Percentiles rank a stretch among this genome's conserved stretches.
Conservation (phyloP, 2,797 vertebrate species). For the Micropoecilia bifurca region DNA sequence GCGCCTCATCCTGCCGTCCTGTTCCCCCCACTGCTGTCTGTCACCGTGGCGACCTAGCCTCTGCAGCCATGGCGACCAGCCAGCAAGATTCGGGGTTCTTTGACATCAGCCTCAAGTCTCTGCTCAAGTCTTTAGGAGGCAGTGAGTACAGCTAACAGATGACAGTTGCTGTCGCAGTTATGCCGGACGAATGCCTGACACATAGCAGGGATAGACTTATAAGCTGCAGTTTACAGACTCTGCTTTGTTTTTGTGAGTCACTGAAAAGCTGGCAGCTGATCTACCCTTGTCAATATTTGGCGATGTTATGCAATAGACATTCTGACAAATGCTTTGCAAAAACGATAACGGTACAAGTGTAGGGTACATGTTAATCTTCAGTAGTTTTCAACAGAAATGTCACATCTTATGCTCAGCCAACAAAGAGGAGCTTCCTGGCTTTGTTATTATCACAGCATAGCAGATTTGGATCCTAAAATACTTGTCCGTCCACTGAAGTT, state of each 20-base stretch:
- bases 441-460: slow-evolving; percentile 5
- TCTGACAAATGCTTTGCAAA: slow-evolving; percentile 31
- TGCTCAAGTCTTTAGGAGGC: slow-evolving; percentile 98
- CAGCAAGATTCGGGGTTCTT: slow-evolving; percentile 99
- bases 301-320: slow-evolving; percentile 58
- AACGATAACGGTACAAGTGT: slow-evolving; percentile 33
- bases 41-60: slow-evolving; percentile 79
- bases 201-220: not conserved
- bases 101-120: slow-evolving; percentile 99
- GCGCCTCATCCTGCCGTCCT: slow-evolving; percentile 78
- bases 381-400: slow-evolving; percentile 60
- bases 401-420: slow-evolving; percentile 34
- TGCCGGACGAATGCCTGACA: slow-evolving; percentile 33
- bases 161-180: slow-evolving; percentile 21
- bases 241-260: slow-evolving; percentile 27
- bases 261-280: slow-evolving; percentile 32
- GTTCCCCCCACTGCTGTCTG: slow-evolving; percentile 83
- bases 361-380: slow-evolving; percentile 52
- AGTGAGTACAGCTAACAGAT: slow-evolving; percentile 87
- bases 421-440: slow-evolving; percentile 16
- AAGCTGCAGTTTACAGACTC: slow-evolving; percentile 8
- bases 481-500: not conserved
- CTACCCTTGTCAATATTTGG: slow-evolving; percentile 56
- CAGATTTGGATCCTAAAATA: not conserved
- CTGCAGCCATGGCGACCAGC: slow-evolving; percentile 93